Evolutionary conservation across 2,113 vertebrate genomes (phyloP).

Genomic region (Anseranas semipalmata): DNA sequence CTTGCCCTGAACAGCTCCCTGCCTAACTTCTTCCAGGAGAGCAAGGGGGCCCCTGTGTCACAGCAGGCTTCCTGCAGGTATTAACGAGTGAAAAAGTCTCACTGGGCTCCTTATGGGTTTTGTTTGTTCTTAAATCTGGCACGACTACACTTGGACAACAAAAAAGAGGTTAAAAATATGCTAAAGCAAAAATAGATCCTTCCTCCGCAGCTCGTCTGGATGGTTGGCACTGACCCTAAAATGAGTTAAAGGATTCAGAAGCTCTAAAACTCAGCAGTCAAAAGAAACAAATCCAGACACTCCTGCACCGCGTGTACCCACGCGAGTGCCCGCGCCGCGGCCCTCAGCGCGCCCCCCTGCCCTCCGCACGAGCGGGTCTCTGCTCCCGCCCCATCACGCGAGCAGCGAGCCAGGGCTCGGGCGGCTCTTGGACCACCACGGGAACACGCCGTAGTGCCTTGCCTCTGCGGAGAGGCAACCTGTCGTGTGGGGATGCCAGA

Average conservation of each 20-base stretch:
- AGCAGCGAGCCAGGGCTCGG: background rate
- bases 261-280: background rate
- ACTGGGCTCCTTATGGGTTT: accelerated
- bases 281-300: background rate
- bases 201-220: constrained; percentile 3
- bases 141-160: background rate
- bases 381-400: no score
- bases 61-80: background rate
- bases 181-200: constrained; percentile 60
- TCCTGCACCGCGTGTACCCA: accelerated
- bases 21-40: background rate
- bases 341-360: background rate
- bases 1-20: background rate
- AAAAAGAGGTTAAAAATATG: constrained; percentile 35
- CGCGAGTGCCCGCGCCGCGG: background rate
- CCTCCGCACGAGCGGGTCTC: no score
- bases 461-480: constrained; percentile 40
- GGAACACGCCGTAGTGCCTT: background rate
- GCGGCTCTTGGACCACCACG: background rate
- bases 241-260: background rate
- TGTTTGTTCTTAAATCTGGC: constrained; percentile 29
- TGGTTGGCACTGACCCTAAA: constrained; percentile 28
- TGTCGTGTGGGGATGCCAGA: constrained; percentile 6
- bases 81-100: background rate
- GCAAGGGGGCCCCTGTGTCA: background rate